Percentiles rank a stretch among this genome's conserved stretches.
Conservation (phyloP, 2,797 vertebrate species). For the Centroberyx gerrardi region DNA sequence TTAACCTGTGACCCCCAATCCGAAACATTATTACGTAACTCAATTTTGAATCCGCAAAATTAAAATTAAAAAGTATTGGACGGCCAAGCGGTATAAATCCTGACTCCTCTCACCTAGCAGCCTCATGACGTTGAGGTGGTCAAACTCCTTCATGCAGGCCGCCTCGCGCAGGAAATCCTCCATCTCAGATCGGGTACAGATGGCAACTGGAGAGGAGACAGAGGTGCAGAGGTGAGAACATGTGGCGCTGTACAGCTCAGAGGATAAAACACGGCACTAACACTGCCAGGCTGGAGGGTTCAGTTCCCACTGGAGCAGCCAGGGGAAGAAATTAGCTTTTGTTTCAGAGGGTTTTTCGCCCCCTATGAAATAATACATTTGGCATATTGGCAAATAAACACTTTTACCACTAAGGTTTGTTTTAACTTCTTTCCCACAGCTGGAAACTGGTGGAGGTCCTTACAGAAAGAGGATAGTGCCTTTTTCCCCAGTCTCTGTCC, state of each 20-base stretch:
- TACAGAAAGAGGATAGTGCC: background rate
- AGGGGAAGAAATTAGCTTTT: slow-evolving; percentile 18
- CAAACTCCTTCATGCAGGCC: slow-evolving; percentile 96
- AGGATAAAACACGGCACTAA: background rate
- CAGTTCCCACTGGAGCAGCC: too few relatives aligned
- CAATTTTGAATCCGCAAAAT: background rate
- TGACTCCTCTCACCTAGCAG: slow-evolving; percentile 87
- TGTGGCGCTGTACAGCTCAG: background rate
- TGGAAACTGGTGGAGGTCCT: slow-evolving; percentile 1
- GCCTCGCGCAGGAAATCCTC: slow-evolving; percentile 94
- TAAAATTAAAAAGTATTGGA: background rate
- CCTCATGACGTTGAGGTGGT: slow-evolving; percentile 94
- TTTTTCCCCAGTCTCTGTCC: background rate
- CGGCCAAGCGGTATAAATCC: background rate
- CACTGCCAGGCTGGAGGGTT: background rate
- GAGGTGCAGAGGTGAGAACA: slow-evolving; percentile 1
- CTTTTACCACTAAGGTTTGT: slow-evolving; percentile 8
- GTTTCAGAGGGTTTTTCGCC: slow-evolving; percentile 13
- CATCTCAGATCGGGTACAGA: slow-evolving; percentile 94
- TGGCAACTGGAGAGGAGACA: slow-evolving; percentile 85
- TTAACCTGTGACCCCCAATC: background rate
- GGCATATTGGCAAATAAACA: background rate
- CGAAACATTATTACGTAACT: background rate
- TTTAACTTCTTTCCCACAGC: background rate
- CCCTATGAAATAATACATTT: slow-evolving; percentile 6